These are phyloP conservation scores for Anoplolepis gracilipes DNA, from an alignment of 1,140 invertebrate species.

Conservation along the genomic window DNA sequence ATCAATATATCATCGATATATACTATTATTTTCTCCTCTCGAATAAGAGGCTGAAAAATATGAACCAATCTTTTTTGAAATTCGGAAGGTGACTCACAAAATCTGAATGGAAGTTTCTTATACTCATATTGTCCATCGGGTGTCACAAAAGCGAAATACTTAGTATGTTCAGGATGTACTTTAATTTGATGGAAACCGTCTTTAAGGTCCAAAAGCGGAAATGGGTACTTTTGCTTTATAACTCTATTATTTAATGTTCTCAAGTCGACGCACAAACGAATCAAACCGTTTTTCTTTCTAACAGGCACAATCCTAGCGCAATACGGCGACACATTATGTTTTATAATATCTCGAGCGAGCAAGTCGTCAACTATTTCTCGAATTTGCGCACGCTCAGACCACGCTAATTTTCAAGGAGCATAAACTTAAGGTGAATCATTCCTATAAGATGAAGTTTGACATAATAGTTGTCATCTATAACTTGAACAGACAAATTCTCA, in stretches of 20 bases:
- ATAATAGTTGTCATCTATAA: no score
- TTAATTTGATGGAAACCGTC: not conserved
- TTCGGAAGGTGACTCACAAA: not conserved
- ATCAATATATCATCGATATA: conserved; percentile 33
- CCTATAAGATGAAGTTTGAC: no score
- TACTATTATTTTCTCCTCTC: not conserved
- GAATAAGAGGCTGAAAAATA: not conserved
- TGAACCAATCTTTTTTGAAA: not conserved
- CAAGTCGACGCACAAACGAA: not conserved
- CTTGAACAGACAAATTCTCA: no score
- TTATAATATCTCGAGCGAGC: not conserved
- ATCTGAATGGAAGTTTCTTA: fast-evolving
- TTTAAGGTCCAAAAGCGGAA: not conserved
- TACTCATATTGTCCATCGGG: not conserved
- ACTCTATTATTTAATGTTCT: not conserved
- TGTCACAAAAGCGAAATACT: not conserved
- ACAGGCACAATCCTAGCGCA: not conserved
- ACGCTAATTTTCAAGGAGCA: no score
- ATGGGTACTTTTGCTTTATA: not conserved
- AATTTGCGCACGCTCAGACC: no score
- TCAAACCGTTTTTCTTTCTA: not conserved
- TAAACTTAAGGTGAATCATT: no score
- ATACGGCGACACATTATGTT: not conserved
- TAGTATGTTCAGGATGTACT: not conserved
- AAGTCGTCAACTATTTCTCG: not conserved